Evolutionary conservation across 2,113 vertebrate genomes (phyloP).

Genomic region (Hymenochirus boettgeri): DNA sequence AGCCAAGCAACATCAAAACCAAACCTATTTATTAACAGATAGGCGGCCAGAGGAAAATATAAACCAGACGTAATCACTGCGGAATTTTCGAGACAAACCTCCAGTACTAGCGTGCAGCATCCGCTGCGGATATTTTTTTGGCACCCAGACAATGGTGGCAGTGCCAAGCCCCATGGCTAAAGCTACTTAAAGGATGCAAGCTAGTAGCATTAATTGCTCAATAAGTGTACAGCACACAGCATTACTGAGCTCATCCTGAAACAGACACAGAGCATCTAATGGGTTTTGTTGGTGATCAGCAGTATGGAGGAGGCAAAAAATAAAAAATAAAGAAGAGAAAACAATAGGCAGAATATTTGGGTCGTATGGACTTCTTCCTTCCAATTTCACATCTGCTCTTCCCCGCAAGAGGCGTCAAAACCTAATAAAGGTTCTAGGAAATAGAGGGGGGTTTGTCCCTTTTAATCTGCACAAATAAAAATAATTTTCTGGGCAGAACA

Average conservation of each 20-base stretch:
- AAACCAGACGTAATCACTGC: slow-evolving; percentile 59
- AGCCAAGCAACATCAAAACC: slow-evolving; percentile 12
- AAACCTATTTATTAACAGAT: slow-evolving; percentile 40
- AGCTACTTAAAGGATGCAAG: slow-evolving; percentile 87
- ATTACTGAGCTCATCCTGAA: slow-evolving; percentile 67
- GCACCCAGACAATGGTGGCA: slow-evolving; percentile 82
- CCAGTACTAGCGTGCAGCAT: slow-evolving; percentile 84
- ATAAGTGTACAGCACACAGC: slow-evolving; percentile 68
- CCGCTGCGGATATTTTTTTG: slow-evolving; percentile 93
- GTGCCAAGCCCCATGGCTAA: slow-evolving; percentile 95
- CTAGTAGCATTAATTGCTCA: slow-evolving; percentile 85
- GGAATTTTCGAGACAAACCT: slow-evolving; percentile 77
- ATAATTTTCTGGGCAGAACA: slow-evolving; percentile 3
- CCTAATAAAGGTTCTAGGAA: slow-evolving; percentile 38
- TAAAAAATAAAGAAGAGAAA: background rate
- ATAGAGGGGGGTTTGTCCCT: background rate
- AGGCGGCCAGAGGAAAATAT: slow-evolving; percentile 41
- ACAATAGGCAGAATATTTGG: slow-evolving; percentile 9
- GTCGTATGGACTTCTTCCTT: background rate
- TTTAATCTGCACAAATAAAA: too few species aligned
- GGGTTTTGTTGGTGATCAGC: slow-evolving; percentile 48
- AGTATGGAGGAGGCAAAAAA: slow-evolving; percentile 10
- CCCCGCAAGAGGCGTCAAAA: slow-evolving; percentile 32
- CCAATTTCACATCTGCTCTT: slow-evolving; percentile 41
- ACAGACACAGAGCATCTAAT: slow-evolving; percentile 53